phyloP scores from a whole-genome alignment of 1,140 invertebrate genomes.

The Drosophila bocqueti region DNA sequence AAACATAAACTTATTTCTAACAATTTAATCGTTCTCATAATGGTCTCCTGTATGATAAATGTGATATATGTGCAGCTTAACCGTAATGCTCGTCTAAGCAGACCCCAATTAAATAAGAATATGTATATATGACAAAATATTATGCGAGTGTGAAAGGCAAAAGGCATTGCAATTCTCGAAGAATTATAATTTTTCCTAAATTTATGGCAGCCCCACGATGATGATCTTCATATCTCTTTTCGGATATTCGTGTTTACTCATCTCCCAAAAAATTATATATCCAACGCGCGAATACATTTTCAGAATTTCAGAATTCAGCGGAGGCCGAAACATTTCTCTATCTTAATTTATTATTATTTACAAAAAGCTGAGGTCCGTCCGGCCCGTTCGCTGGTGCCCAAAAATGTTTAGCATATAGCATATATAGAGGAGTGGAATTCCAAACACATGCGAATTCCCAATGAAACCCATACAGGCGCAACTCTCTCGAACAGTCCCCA shows the following conservation, averaged over 20 bases:
- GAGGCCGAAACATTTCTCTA: constrained; percentile 43
- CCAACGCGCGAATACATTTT: constrained; percentile 28
- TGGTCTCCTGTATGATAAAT: constrained; percentile 29
- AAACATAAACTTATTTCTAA: constrained; percentile 37
- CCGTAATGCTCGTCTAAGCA: constrained; percentile 18
- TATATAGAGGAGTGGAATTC: constrained; percentile 47
- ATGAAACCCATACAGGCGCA: constrained; percentile 45
- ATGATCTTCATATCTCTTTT: constrained; percentile 51
- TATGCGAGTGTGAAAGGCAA: constrained; percentile 15
- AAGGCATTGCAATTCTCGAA: constrained; percentile 28
- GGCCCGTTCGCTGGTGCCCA: constrained; percentile 29
- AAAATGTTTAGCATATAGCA: constrained; percentile 45
- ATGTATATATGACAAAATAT: constrained; percentile 25
- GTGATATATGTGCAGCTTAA: constrained; percentile 38
- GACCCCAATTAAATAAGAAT: constrained; percentile 30
- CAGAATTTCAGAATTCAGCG: constrained; percentile 24
- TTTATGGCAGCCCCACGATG: constrained; percentile 29
- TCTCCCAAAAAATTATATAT: constrained; percentile 28
- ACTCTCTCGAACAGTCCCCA: constrained; percentile 36
- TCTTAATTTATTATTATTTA: constrained; percentile 52
- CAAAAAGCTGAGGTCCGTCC: constrained; percentile 42
- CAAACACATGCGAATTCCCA: constrained; percentile 53
- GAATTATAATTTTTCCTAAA: constrained; percentile 39
- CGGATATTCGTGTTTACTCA: constrained; percentile 47
- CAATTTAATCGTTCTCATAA: constrained; percentile 35